Base-by-base conservation (phyloP, 2,113 vertebrate species). In the Thryonomys swinderianus region DNA sequence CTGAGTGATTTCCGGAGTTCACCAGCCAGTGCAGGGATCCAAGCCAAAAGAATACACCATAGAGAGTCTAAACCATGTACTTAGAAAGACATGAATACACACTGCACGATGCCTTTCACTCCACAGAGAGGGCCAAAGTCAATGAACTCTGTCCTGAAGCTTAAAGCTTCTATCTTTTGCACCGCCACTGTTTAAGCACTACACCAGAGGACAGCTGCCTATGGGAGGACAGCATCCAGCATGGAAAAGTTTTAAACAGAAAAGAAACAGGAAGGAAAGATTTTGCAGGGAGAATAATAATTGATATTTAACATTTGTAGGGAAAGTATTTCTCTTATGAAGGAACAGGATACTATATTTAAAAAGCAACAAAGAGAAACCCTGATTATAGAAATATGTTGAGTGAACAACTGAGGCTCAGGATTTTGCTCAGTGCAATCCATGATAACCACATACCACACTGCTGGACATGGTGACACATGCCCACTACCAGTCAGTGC, bases 191-290 rank as follows among this genome's bases (percentile, higher is more conserved):
- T 74, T 94, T 66, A 40, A 51, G 48, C 48, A 51, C n/a, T n/a
- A n/a, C 16, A 62, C 71, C 62, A 37, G n/a, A 53, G 5, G 53
- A 85, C 27, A 91, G 85, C 23, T 67, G 86, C 17, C 51, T 73
- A 27, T 89, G 61, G 66, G 21, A 87, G 25, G 16, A 86, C 11
- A 71, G 8, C 32, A 30, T 93, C 48, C 34, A 73, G 32, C 32
- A 80, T 13, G n/a, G 83, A n/a, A 59, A 82, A 88, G 74, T 93
- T 3, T 20, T 85, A 85, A 93, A 51, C 30, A 95, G 88, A 93
- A 84, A 92, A 83, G 23, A 21, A 64, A 83, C 8, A 81, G 62
- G 17, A 18, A 21, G 34, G 32, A 90, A 89, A 80, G 21, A 92
- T 64, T 79, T 10, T 79, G 18, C 40, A 94, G 45, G 71, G 37